A percentile compares a stretch with the other conserved stretches of the same genome.
Conservation (phyloP, 2,113 vertebrate species). For the Clinocottus analis region DNA sequence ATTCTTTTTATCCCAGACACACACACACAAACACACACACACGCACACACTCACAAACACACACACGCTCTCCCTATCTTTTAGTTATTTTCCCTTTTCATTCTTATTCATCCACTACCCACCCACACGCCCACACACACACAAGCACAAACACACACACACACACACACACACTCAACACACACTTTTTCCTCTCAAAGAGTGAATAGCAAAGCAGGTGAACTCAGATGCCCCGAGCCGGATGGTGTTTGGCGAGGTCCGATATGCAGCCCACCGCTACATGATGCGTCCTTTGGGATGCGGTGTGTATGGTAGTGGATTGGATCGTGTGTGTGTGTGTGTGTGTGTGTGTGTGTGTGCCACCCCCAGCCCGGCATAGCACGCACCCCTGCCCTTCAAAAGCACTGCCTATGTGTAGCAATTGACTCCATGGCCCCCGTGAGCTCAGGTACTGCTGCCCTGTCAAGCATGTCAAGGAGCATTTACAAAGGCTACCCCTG, state of each 20-base stretch:
- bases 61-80: constrained; percentile 18
- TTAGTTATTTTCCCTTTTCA: constrained; percentile 44
- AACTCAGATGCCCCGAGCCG: constrained; percentile 44
- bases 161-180: constrained; percentile 20
- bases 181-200: constrained; percentile 11
- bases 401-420: constrained; percentile 71
- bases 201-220: constrained; percentile 32
- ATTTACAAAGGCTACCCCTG: constrained; percentile 57
- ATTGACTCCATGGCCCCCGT: constrained; percentile 76
- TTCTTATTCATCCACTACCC: constrained; percentile 14
- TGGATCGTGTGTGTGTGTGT: constrained; percentile 40
- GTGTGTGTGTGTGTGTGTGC: constrained; percentile 25
- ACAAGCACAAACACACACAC: constrained; percentile 5
- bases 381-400: constrained; percentile 66
- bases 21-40: constrained; percentile 13
- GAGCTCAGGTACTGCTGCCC: constrained; percentile 71
- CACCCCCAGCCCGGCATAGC: constrained; percentile 32
- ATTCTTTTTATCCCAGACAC: constrained; percentile 52
- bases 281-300: constrained; percentile 53
- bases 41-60: too few species aligned
- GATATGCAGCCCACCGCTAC: constrained; percentile 21
- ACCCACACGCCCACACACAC: constrained; percentile 13
- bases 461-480: constrained; percentile 67
- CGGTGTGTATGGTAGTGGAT: constrained; percentile 42
- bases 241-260: constrained; percentile 25